phyloP scores from a whole-genome alignment of 2,797 vertebrate species.

The Enteromius mattozi region DNA sequence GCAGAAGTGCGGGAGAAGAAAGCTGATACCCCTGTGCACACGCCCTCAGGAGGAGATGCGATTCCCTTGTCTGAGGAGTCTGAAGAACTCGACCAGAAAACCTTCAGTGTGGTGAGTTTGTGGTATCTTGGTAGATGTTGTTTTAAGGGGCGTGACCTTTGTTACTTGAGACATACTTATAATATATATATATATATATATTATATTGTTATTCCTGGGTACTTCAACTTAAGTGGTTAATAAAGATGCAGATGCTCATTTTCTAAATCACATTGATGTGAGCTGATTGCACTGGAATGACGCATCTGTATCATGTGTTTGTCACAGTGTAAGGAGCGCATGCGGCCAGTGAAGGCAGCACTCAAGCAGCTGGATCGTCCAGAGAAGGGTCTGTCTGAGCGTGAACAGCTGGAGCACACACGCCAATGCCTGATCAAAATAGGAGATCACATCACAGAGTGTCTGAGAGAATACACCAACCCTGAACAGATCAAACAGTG shows the following conservation, averaged over 20 bases:
- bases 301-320: conserved; percentile 29
- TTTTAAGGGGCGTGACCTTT: not conserved
- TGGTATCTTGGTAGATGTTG: not conserved
- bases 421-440: conserved; percentile 98
- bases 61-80: conserved; percentile 90
- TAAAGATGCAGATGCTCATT: not conserved
- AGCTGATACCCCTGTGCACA: conserved; percentile 85
- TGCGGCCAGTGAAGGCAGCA: conserved; percentile 97
- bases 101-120: conserved; percentile 93
- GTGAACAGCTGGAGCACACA: conserved; percentile 96
- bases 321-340: conserved; percentile 97
- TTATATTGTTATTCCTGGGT: too few species aligned
- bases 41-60: conserved; percentile 87
- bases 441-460: conserved; percentile 98
- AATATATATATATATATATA: too few species aligned
- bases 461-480: conserved; percentile 94
- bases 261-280: not conserved
- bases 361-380: conserved; percentile 96
- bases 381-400: conserved; percentile 97
- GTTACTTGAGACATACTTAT: too few species aligned
- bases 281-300: not conserved
- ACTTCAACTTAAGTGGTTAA: not conserved
- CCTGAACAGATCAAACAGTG: conserved; percentile 97
- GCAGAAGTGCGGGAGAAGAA: conserved; percentile 89
- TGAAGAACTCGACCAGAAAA: conserved; percentile 97